phyloP scores from a whole-genome alignment of 2,797 vertebrate species.

The Myotis pilosus region DNA sequence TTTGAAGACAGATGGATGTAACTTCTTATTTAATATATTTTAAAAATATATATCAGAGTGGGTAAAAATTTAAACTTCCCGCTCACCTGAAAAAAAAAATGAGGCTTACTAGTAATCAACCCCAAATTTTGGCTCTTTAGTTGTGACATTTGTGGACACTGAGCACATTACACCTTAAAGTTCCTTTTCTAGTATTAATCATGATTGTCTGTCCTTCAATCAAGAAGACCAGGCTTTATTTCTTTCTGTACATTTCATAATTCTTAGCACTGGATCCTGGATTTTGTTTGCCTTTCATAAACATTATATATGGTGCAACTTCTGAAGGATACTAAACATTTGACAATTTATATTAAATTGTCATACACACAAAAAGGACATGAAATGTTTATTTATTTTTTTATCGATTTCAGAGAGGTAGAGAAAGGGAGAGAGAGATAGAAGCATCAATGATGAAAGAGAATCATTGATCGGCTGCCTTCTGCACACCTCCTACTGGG shows the following conservation, averaged over 20 bases:
- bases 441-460: too few species aligned
- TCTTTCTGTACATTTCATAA: not conserved
- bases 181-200: not conserved
- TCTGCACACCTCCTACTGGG: too few species aligned
- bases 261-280: not conserved
- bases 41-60: not conserved
- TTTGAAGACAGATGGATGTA: not conserved
- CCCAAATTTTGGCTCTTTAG: not conserved
- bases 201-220: not conserved
- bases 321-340: not conserved
- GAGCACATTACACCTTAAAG: not conserved
- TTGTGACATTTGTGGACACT: not conserved
- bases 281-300: not conserved
- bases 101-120: not conserved
- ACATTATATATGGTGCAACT: not conserved
- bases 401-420: too few species aligned
- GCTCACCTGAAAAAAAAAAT: not conserved
- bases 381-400: not conserved
- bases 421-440: too few species aligned
- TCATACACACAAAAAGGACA: not conserved
- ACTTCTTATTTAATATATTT: not conserved
- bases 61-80: not conserved
- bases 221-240: not conserved
- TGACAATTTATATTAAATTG: constrained; percentile 13
- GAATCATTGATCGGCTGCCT: too few species aligned